Percentiles rank a stretch among this genome's conserved stretches.
phyloP scores from a whole-genome alignment of 37 sponge, comb jelly and placozoan genomes.

The Axinella damicornis region DNA sequence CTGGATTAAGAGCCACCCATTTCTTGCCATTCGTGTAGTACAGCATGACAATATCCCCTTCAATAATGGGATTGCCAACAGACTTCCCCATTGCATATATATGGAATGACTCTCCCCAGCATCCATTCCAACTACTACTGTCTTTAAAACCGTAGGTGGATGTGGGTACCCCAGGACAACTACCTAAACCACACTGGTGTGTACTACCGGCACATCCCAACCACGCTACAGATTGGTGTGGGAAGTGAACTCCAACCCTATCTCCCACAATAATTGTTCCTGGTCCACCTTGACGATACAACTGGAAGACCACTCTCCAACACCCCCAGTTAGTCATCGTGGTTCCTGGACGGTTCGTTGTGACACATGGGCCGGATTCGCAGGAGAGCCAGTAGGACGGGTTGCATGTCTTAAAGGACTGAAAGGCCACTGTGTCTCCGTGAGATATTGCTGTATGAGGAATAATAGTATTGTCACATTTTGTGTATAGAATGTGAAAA shows the following conservation, averaged over 20 bases:
- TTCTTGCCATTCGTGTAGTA: not conserved
- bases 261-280: not conserved
- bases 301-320: not conserved
- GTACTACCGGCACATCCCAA: not conserved
- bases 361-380: too few relatives aligned
- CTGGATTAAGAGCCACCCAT: not conserved
- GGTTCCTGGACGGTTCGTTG: not conserved
- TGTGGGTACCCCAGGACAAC: not conserved
- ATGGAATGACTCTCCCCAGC: not conserved
- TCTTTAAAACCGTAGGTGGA: not conserved
- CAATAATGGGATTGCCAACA: not conserved
- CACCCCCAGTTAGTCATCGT: not conserved
- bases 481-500: too few relatives aligned
- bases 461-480: too few relatives aligned
- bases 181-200: not conserved
- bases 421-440: too few relatives aligned
- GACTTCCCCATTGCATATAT: not conserved
- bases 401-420: too few relatives aligned
- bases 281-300: not conserved
- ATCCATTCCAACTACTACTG: not conserved
- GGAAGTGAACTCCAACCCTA: not conserved
- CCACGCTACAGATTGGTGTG: not conserved
- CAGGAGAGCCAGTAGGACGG: too few relatives aligned
- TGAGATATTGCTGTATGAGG: too few relatives aligned
- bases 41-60: not conserved